These are phyloP conservation scores for Pseudomyrmex sp. DNA, from an alignment of 1,140 invertebrate species.

Conservation along the genomic window DNA sequence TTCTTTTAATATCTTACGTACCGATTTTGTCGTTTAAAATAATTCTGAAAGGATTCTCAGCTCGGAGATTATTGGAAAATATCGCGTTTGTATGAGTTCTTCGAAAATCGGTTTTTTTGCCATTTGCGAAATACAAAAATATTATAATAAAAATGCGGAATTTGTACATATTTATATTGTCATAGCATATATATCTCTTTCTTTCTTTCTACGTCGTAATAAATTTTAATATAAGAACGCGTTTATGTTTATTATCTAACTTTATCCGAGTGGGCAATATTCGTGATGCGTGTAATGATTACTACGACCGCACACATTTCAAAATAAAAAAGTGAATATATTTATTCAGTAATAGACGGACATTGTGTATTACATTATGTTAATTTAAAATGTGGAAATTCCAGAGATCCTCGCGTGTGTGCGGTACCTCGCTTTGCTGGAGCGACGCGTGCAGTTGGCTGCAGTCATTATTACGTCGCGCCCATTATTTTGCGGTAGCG, in stretches of 20 bases:
- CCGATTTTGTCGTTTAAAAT: not conserved
- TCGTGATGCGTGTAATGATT: no score
- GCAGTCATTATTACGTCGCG: slow-evolving; percentile 35
- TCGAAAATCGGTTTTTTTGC: not conserved
- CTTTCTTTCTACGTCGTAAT: no score
- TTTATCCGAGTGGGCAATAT: no score
- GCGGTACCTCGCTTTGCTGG: not conserved
- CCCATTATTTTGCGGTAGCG: slow-evolving; percentile 42
- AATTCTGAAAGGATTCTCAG: not conserved
- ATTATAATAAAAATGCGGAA: no score
- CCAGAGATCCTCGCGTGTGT: slow-evolving; percentile 7
- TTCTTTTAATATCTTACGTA: not conserved
- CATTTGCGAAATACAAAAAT: no score
- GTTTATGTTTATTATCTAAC: no score
- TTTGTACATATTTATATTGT: no score
- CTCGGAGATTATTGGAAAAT: not conserved
- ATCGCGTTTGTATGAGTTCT: not conserved
- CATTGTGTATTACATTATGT: slow-evolving; percentile 4
- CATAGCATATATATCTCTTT: no score
- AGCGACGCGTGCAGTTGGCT: slow-evolving; percentile 32
- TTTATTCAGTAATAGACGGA: slow-evolving; percentile 37
- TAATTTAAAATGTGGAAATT: slow-evolving; percentile 46
- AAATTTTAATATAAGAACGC: no score
- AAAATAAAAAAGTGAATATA: slow-evolving; percentile 11
- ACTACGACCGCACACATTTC: no score